Evolutionary conservation across 2,113 vertebrate species (phyloP).

Genomic region (Bubo scandiacus): DNA sequence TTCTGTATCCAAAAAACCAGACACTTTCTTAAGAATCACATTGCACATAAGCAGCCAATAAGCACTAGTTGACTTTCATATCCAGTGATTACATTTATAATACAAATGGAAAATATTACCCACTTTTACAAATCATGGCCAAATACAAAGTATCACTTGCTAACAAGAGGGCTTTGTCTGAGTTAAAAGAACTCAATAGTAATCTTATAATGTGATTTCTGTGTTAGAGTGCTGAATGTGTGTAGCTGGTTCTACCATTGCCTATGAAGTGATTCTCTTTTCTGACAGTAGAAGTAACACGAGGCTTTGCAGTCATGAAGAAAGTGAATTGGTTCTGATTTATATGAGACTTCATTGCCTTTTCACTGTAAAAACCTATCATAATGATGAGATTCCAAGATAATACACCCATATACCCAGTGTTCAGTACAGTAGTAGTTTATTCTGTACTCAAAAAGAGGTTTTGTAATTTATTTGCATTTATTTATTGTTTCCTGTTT

Average conservation of each 20-base stretch:
- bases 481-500: not conserved
- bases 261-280: not conserved
- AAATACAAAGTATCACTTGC: not conserved
- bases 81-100: slow-evolving; percentile 9
- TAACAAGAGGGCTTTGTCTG: slow-evolving; percentile 31
- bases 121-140: not conserved
- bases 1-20: not conserved
- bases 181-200: slow-evolving; percentile 4
- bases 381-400: not conserved
- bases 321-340: slow-evolving; percentile 12
- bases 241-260: slow-evolving; percentile 23
- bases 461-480: not conserved
- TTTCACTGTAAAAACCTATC: not conserved
- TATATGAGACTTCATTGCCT: not conserved
- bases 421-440: not conserved
- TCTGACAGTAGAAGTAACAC: not conserved
- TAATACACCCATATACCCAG: not conserved
- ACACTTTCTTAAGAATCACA: not conserved
- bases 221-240: not conserved
- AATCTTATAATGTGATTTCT: slow-evolving; percentile 35
- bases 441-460: not conserved
- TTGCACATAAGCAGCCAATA: not conserved
- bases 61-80: not conserved
- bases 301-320: not conserved
- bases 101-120: slow-evolving; percentile 26